Conservation (phyloP, 2,888 invertebrate species). For the Drosophila pseudotakahashii region DNA sequence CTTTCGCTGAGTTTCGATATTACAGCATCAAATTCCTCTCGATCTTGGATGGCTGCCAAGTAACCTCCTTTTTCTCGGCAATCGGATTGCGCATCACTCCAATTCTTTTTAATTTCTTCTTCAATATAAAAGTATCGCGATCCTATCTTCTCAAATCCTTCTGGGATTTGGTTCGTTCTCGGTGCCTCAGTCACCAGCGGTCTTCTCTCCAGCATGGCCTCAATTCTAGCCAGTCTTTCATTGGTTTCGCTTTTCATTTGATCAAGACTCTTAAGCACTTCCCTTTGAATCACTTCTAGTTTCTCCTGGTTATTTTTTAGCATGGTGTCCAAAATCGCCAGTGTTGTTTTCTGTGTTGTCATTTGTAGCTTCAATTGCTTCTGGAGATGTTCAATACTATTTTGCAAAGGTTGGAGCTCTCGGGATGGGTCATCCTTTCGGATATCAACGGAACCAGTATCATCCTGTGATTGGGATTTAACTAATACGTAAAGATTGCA, state of each 20-base stretch:
- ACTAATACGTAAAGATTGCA: no score
- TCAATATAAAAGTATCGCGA: neutral
- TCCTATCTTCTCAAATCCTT: conserved; percentile 27
- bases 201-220: neutral
- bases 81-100: neutral
- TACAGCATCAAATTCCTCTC: neutral
- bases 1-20: neutral
- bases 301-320: neutral
- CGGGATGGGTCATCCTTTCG: neutral
- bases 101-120: neutral
- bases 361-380: neutral
- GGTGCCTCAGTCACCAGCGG: neutral
- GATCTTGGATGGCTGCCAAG: neutral
- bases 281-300: neutral
- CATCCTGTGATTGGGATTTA: no score
- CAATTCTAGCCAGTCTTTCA: neutral
- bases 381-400: neutral
- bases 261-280: neutral
- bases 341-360: neutral
- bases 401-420: neutral
- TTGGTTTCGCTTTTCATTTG: neutral
- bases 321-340: neutral
- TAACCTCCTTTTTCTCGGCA: neutral
- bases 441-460: no score
- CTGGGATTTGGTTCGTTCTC: neutral